Percentiles rank a stretch among this genome's conserved stretches.
Conservation (phyloP, 2,888 invertebrate genomes). For the Brenthis daphne region DNA sequence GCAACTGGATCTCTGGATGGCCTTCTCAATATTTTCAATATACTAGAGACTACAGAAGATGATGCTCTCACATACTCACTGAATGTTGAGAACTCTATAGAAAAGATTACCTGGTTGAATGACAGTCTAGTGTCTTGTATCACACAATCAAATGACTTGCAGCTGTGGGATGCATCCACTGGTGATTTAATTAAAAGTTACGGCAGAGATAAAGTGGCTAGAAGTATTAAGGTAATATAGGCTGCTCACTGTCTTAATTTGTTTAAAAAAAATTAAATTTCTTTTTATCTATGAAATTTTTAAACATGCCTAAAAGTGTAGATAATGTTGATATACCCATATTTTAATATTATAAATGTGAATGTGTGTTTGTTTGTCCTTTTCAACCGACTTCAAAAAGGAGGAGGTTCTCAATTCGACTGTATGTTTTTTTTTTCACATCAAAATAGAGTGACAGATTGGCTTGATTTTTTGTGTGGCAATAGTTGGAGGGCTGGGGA, state of each 20-base stretch:
- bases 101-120: conserved; percentile 82
- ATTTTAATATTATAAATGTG: too few relatives aligned
- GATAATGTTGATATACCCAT: too few relatives aligned
- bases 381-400: too few relatives aligned
- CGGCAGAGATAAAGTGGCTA: conserved; percentile 82
- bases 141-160: conserved; percentile 87
- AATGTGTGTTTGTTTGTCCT: too few relatives aligned
- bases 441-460: too few relatives aligned
- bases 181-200: conserved; percentile 83
- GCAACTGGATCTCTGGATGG: conserved; percentile 92
- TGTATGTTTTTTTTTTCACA: too few relatives aligned
- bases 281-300: background rate
- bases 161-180: conserved; percentile 84
- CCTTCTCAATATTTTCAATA: conserved; percentile 91
- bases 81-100: conserved; percentile 90
- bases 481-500: too few relatives aligned
- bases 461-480: too few relatives aligned
- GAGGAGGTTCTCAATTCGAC: too few relatives aligned
- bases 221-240: conserved; percentile 75
- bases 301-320: too few relatives aligned
- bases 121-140: conserved; percentile 82
- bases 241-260: background rate
- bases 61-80: conserved; percentile 89
- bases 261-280: background rate
- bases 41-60: conserved; percentile 87